These are phyloP conservation scores for Cremastobaeus sp. DNA, from an alignment of 2,888 invertebrate genomes.

Conservation along the genomic window DNA sequence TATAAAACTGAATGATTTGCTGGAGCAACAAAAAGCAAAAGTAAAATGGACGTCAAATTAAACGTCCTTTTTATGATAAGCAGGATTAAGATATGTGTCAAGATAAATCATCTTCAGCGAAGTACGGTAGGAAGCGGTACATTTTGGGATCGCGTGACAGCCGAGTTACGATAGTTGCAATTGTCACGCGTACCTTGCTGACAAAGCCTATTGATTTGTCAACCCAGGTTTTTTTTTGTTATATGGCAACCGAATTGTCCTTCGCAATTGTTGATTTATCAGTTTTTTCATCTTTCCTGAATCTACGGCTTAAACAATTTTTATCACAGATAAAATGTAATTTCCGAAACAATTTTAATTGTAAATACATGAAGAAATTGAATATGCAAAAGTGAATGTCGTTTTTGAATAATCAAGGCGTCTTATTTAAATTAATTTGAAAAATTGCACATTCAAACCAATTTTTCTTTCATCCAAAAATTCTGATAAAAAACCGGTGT, in stretches of 20 bases:
- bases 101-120: constrained; percentile 54
- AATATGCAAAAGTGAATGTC: too few relatives aligned
- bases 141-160: constrained; percentile 56
- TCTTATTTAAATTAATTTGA: too few relatives aligned
- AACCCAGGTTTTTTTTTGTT: constrained; percentile 40
- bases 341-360: too few relatives aligned
- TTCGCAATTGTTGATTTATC: constrained; percentile 42
- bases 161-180: constrained; percentile 62
- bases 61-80: constrained; percentile 51
- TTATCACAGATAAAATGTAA: too few relatives aligned
- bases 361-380: too few relatives aligned
- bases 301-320: too few relatives aligned
- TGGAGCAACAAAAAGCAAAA: constrained; percentile 8
- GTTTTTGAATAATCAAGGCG: too few relatives aligned
- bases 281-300: too few relatives aligned
- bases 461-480: too few relatives aligned
- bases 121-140: constrained; percentile 47
- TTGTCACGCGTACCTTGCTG: constrained; percentile 56
- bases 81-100: constrained; percentile 55
- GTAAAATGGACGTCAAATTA: constrained; percentile 39
- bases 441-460: too few relatives aligned
- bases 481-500: too few relatives aligned
- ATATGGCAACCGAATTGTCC: constrained; percentile 36
- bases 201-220: constrained; percentile 53
- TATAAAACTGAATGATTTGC: too few relatives aligned